Base-by-base conservation (phyloP, 2,888 invertebrate genomes). In the Eupithecia subfuscata region DNA sequence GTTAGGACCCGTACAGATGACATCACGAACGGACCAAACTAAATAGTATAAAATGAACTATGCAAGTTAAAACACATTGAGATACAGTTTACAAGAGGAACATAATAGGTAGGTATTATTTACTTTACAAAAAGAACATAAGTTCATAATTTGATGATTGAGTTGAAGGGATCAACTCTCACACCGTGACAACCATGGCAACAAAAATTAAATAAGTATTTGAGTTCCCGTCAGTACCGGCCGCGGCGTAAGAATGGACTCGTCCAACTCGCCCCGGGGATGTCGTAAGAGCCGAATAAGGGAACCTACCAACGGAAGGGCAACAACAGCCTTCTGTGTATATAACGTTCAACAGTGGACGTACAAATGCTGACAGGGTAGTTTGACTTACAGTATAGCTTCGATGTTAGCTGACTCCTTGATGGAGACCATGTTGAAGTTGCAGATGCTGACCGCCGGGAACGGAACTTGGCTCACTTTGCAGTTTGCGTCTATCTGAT, bases 381-480 rank as follows among this genome's bases (percentile, higher is more conserved):
- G 52, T 52, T 73, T 65, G 75, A 90, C 93, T 91, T 78, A 94
- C 94, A 94, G 74, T 74, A 94, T 84, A 7, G 70, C 79, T 0
- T 81, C 82, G 60, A 94, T 90, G 52, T 87, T 87, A 14, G 80
- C 74, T 0, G 90, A 88, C 77, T 91, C 90, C 43, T 82, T 89
- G 18, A 81, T 9, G 0, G 94, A 94, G 1, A 94, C 89, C 78
- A 87, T 76, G 75, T 95, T 94, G 73, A 89, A 89, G 78, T 95
- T 95, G 76, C 94, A 95, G 71, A 95, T 91, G 74, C 87, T 90
- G 63, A 95, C 89, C 3, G 93, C 87, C 0, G 94, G 94, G 56
- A 94, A 94, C 0, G 94, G 93, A 0, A 91, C 90, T 77, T 91
- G 87, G 69, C 86, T 91, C 14, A 93, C 88, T 85, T 89, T 88